These are phyloP conservation scores for Sylvietta virens DNA, from an alignment of 2,113 vertebrate genomes.

Conservation along the genomic window DNA sequence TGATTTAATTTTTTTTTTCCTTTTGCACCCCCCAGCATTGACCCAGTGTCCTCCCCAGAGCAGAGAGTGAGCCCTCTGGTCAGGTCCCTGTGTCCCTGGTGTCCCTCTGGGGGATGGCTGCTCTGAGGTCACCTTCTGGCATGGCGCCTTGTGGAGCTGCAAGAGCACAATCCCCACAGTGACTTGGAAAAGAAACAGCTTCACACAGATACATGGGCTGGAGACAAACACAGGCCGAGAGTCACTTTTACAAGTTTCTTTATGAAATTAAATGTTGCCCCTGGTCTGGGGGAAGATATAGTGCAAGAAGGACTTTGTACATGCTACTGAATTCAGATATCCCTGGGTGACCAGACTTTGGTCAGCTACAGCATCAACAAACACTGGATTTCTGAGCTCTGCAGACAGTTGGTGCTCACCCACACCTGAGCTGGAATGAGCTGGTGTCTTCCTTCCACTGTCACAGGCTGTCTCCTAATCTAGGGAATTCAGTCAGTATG, in stretches of 20 bases:
- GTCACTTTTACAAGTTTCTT: slow-evolving; percentile 72
- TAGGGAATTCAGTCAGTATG: slow-evolving; percentile 64
- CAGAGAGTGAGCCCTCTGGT: neutral
- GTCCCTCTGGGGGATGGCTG: accelerated
- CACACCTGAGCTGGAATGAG: neutral
- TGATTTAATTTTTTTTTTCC: neutral
- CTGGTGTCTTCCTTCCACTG: neutral
- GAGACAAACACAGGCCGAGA: slow-evolving; percentile 38
- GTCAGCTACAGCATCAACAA: slow-evolving; percentile 35
- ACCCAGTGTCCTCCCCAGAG: neutral
- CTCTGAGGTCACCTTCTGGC: neutral
- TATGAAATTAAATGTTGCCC: slow-evolving; percentile 75
- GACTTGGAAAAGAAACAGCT: neutral
- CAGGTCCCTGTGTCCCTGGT: neutral
- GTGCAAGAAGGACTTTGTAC: slow-evolving; percentile 71
- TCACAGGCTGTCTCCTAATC: neutral
- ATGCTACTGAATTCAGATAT: slow-evolving; percentile 59
- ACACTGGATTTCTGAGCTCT: neutral
- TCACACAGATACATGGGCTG: neutral
- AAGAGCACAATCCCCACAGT: neutral
- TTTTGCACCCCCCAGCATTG: accelerated
- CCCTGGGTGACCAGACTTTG: slow-evolving; percentile 21
- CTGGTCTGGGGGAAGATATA: slow-evolving; percentile 42
- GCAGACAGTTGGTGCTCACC: neutral
- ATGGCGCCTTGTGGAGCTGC: neutral